These are phyloP conservation scores for Geophilus truncorum DNA, from an alignment of 2,888 invertebrate species.

Conservation along the genomic window DNA sequence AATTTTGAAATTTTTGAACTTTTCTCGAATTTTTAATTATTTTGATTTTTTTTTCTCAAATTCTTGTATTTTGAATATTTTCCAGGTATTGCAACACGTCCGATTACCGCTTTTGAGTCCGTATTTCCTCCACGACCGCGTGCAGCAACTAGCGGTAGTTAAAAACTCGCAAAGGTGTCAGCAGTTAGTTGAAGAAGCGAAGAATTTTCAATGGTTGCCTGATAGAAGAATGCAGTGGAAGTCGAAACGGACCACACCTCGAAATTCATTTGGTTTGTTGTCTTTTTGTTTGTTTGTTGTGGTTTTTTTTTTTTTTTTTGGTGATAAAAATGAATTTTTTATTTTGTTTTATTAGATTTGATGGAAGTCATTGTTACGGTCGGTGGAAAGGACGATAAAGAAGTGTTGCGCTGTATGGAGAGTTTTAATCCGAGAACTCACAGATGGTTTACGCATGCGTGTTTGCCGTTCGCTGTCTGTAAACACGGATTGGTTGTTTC, in stretches of 20 bases:
- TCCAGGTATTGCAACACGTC: conserved; percentile 50
- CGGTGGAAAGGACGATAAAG: conserved; percentile 55
- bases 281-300: neutral
- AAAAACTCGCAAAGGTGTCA: conserved; percentile 47
- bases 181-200: conserved; percentile 51
- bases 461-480: conserved; percentile 54
- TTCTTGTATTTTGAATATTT: no score
- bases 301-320: no score
- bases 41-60: no score
- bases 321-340: no score
- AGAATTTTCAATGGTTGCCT: conserved; percentile 51
- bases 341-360: conserved; percentile 41
- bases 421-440: conserved; percentile 50
- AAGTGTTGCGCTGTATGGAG: conserved; percentile 53
- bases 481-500: conserved; percentile 54
- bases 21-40: no score
- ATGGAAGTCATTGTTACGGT: conserved; percentile 52
- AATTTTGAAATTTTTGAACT: no score
- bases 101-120: conserved; percentile 52
- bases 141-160: conserved; percentile 48
- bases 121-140: conserved; percentile 52
- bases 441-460: conserved; percentile 51
- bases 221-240: conserved; percentile 50
- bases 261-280: conserved; percentile 42
- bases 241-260: conserved; percentile 47